phyloP scores from a whole-genome alignment of 1,140 invertebrate genomes.

The Heliconius melpomene region DNA sequence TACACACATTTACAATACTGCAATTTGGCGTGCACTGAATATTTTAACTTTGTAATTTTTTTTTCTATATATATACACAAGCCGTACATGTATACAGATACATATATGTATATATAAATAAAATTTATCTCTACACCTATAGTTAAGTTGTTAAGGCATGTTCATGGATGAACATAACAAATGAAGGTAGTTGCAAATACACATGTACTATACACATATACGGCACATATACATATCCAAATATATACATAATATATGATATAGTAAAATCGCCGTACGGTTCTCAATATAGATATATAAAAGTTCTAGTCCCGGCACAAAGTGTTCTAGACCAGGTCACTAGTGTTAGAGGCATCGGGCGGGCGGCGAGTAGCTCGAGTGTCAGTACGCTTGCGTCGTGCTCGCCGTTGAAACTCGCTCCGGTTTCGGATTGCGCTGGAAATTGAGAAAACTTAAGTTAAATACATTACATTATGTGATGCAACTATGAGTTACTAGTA shows the following conservation, averaged over 20 bases:
- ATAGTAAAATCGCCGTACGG: neutral
- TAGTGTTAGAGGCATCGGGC: slow-evolving; percentile 62
- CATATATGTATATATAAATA: neutral
- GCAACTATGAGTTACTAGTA: too few species aligned
- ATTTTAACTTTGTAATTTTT: slow-evolving; percentile 2
- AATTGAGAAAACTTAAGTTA: slow-evolving; percentile 19
- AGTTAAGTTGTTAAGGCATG: slow-evolving; percentile 7
- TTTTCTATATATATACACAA: neutral
- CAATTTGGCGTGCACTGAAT: slow-evolving; percentile 42
- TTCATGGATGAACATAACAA: neutral
- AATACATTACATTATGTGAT: neutral
- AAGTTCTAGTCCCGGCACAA: neutral
- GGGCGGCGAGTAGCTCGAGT: slow-evolving; percentile 58
- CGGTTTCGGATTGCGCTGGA: slow-evolving; percentile 70
- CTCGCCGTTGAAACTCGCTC: slow-evolving; percentile 69
- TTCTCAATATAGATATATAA: neutral
- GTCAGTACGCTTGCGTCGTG: slow-evolving; percentile 78
- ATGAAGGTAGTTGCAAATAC: neutral
- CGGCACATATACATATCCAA: neutral
- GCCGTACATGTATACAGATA: neutral
- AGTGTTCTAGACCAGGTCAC: too few species aligned
- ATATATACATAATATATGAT: neutral
- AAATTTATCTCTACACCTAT: neutral
- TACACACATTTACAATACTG: slow-evolving; percentile 51
- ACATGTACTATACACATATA: neutral